Conservation (phyloP, 2,797 vertebrate genomes). For the Peromyscus attwateri region DNA sequence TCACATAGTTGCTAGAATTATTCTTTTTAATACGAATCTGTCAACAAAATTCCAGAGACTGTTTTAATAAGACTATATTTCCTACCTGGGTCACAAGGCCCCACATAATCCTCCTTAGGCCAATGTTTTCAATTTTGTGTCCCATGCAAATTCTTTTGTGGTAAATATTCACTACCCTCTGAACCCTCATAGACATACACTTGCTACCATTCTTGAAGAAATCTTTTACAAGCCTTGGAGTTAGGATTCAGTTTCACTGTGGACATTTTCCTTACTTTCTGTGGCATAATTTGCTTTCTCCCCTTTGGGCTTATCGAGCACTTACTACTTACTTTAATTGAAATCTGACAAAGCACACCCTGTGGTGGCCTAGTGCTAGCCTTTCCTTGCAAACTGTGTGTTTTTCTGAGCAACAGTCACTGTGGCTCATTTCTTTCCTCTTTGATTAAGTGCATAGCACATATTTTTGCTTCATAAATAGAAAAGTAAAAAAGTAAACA, state of each 20-base stretch:
- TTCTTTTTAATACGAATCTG: not conserved
- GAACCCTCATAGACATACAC: not conserved
- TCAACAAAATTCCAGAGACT: not conserved
- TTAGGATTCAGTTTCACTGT: conserved; percentile 47
- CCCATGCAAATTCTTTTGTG: not conserved
- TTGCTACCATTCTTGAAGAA: conserved; percentile 38
- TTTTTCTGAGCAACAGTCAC: conserved; percentile 17
- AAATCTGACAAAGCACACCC: not conserved
- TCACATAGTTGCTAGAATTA: conserved; percentile 21
- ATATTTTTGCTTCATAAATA: conserved; percentile 47
- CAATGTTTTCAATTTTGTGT: not conserved
- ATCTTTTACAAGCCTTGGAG: conserved; percentile 11
- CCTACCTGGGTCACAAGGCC: not conserved
- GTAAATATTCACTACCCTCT: not conserved
- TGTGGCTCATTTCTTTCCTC: not conserved
- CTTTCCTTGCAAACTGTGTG: conserved; percentile 11
- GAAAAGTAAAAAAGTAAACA: conserved; percentile 37
- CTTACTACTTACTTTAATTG: conserved; percentile 4
- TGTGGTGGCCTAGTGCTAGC: not conserved
- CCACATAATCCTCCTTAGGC: not conserved
- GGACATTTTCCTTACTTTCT: not conserved
- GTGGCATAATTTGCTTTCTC: not conserved
- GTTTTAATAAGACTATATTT: not conserved
- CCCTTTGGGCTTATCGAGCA: not conserved
- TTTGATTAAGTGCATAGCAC: conserved; percentile 20